These are phyloP conservation scores for Palythoa grandis DNA, from an alignment of 92 coral and sea anemone species.

Conservation along the genomic window DNA sequence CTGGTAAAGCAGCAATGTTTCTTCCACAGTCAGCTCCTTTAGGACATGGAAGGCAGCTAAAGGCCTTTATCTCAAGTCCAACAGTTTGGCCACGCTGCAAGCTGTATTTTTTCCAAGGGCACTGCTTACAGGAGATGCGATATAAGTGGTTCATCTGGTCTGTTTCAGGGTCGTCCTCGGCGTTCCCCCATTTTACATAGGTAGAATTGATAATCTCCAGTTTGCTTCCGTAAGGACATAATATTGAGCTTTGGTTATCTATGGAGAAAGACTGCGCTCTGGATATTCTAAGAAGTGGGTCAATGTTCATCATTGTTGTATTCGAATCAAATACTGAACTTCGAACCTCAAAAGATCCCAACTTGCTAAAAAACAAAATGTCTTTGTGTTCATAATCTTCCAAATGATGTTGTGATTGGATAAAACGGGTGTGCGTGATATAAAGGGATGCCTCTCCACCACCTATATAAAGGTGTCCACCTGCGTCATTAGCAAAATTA, in stretches of 20 bases:
- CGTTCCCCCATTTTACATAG: not conserved
- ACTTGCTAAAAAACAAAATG: slow-evolving; percentile 22
- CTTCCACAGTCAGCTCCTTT: slow-evolving; percentile 9
- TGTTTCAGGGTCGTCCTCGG: not conserved
- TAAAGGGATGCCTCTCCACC: slow-evolving; percentile 22
- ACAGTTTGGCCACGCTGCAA: slow-evolving; percentile 16
- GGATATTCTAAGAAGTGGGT: slow-evolving; percentile 15
- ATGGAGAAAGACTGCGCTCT: slow-evolving; percentile 9
- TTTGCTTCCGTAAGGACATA: slow-evolving; percentile 28
- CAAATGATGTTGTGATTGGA: not conserved
- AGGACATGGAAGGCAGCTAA: slow-evolving; percentile 20
- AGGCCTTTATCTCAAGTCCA: not conserved
- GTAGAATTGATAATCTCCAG: slow-evolving; percentile 17
- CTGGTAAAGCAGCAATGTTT: slow-evolving; percentile 14
- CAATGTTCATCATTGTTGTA: slow-evolving; percentile 1
- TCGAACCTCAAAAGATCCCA: slow-evolving; percentile 8
- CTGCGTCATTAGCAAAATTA: slow-evolving; percentile 17
- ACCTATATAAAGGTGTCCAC: slow-evolving; percentile 18
- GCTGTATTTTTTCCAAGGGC: slow-evolving; percentile 16
- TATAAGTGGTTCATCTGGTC: slow-evolving; percentile 3
- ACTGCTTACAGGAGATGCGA: slow-evolving; percentile 23
- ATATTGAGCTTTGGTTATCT: not conserved
- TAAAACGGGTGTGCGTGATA: not conserved
- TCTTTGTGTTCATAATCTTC: not conserved
- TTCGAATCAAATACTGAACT: slow-evolving; percentile 18